Percentiles rank a stretch among this genome's conserved stretches.
Evolutionary conservation across 2,113 vertebrate species (phyloP).

Genomic region (Plectropomus leopardus): DNA sequence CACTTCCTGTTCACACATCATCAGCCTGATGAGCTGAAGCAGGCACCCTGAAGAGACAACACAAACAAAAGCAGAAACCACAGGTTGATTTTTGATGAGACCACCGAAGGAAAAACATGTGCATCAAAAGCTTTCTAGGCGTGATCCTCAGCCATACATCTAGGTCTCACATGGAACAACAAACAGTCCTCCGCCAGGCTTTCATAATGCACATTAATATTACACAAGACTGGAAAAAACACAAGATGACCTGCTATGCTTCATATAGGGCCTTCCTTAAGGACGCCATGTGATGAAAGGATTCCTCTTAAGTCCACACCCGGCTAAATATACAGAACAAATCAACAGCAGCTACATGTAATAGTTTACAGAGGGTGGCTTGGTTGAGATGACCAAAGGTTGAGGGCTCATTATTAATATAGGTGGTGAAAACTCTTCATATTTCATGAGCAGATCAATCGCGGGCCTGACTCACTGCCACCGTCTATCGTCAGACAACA

Average conservation of each 20-base stretch:
- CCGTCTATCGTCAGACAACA: slow-evolving; percentile 37
- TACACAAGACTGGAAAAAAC: slow-evolving; percentile 52
- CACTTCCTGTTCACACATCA: slow-evolving; percentile 56
- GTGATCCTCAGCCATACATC: slow-evolving; percentile 14
- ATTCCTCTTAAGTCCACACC: slow-evolving; percentile 34
- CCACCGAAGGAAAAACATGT: slow-evolving; percentile 20
- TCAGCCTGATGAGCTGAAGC: slow-evolving; percentile 35
- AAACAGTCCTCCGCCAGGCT: slow-evolving; percentile 31
- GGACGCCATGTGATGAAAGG: slow-evolving; percentile 36
- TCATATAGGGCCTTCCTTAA: slow-evolving; percentile 32
- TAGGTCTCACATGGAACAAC: slow-evolving; percentile 22
- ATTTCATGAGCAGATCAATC: slow-evolving; percentile 66
- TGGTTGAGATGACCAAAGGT: slow-evolving; percentile 23
- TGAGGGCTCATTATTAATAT: slow-evolving; percentile 19
- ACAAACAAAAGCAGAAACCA: slow-evolving; percentile 34
- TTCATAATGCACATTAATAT: slow-evolving; percentile 53
- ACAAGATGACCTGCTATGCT: slow-evolving; percentile 36
- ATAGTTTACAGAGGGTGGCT: slow-evolving; percentile 34
- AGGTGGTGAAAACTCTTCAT: slow-evolving; percentile 50
- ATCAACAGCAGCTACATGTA: not conserved
- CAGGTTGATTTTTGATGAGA: slow-evolving; percentile 29
- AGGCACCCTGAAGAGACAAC: slow-evolving; percentile 8
- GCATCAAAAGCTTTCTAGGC: slow-evolving; percentile 13
- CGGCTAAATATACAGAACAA: slow-evolving; percentile 24
- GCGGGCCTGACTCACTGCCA: slow-evolving; percentile 36